Percentiles rank a stretch among this genome's conserved stretches.
These are phyloP conservation scores for Pristiophorus japonicus DNA, from an alignment of 2,113 vertebrate species.

Conservation along the genomic window DNA sequence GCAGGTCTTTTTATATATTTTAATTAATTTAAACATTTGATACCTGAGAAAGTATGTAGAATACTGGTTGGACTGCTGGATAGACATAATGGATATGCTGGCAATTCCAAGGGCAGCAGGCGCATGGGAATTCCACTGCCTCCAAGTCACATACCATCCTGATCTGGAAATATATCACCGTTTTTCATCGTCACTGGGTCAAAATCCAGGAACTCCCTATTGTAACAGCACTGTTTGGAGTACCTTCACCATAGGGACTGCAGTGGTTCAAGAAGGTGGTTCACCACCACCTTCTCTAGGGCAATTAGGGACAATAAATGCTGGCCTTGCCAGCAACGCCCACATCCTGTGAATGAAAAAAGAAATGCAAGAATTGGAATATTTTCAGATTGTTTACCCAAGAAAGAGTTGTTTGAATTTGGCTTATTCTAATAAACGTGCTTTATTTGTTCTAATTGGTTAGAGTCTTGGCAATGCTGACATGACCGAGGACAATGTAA, in stretches of 20 bases:
- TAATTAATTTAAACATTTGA: neutral
- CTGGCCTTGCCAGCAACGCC: too few species aligned
- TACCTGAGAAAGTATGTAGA: neutral
- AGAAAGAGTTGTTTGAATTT: neutral
- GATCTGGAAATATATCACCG: too few species aligned
- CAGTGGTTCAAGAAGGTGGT: too few species aligned
- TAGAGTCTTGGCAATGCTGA: conserved; percentile 73
- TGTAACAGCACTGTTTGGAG: too few species aligned
- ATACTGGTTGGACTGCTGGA: neutral
- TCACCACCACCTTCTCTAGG: too few species aligned
- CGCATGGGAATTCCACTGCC: too few species aligned
- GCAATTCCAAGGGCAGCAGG: neutral
- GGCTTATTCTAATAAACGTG: neutral
- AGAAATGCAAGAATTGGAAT: neutral
- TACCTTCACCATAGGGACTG: too few species aligned
- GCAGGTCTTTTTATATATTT: neutral
- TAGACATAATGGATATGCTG: neutral
- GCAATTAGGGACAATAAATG: too few species aligned
- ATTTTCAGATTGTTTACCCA: neutral
- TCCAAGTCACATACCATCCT: too few species aligned
- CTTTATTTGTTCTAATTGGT: neutral
- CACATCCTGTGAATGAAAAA: too few species aligned
- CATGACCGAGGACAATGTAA: conserved; percentile 60
- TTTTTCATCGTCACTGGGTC: too few species aligned
- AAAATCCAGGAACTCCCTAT: too few species aligned